A percentile compares a stretch with the other conserved stretches of the same genome.
Conservation (phyloP, 2,113 vertebrate species). For the Neoarius graeffei region DNA sequence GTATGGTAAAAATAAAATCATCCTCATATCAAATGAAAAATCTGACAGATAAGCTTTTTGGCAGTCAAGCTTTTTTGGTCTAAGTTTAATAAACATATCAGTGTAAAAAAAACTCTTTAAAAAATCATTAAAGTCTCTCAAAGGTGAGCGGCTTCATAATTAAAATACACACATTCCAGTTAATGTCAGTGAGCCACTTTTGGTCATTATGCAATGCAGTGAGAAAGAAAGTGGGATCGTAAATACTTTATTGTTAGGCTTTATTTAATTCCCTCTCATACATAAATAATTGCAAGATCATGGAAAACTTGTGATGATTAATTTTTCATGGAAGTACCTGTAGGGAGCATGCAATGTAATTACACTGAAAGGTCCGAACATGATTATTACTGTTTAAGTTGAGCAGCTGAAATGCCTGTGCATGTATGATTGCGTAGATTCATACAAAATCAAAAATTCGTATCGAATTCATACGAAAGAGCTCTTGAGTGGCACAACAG, state of each 20-base stretch:
- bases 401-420: background rate
- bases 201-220: constrained; percentile 37
- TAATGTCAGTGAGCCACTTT: constrained; percentile 48
- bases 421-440: constrained; percentile 4
- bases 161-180: constrained; percentile 51
- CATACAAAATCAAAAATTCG: background rate
- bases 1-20: background rate
- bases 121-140: no score
- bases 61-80: background rate
- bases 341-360: constrained; percentile 18
- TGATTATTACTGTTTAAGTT: constrained; percentile 17
- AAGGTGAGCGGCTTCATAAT: constrained; percentile 17
- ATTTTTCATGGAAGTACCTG: constrained; percentile 67
- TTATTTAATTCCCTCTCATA: constrained; percentile 52
- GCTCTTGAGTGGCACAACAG: background rate
- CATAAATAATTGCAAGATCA: constrained; percentile 55
- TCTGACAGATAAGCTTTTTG: no score
- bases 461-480: background rate
- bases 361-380: constrained; percentile 18
- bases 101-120: background rate
- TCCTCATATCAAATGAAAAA: background rate
- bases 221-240: constrained; percentile 46
- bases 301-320: constrained; percentile 57
- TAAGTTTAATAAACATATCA: background rate
- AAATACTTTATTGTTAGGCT: constrained; percentile 56